Conservation (phyloP, 1,140 invertebrate genomes). For the Gyrodactylus bullatarudis region DNA sequence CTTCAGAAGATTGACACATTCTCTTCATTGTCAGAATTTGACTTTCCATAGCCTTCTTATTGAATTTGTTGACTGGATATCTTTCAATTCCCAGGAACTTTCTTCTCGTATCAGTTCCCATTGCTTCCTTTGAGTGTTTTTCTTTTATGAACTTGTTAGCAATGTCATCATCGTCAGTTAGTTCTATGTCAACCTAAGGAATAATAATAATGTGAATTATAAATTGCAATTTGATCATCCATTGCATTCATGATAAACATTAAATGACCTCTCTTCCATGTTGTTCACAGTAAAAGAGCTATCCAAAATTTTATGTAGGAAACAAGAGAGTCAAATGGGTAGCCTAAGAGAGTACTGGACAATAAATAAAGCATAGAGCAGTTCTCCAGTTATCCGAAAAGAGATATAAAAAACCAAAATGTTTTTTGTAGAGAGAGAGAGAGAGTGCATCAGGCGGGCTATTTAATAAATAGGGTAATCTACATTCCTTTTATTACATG, state of each 20-base stretch:
- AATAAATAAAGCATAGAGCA: too few relatives aligned
- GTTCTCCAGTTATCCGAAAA: too few relatives aligned
- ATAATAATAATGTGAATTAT: neutral
- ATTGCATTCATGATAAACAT: neutral
- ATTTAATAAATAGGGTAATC: too few relatives aligned
- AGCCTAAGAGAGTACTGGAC: neutral
- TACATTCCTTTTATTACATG: too few relatives aligned
- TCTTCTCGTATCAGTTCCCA: too few relatives aligned
- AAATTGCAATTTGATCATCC: neutral
- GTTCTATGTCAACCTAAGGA: neutral
- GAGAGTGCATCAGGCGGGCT: too few relatives aligned
- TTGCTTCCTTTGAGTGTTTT: too few relatives aligned
- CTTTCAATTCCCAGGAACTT: too few relatives aligned
- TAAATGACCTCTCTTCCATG: neutral
- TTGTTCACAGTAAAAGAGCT: too few relatives aligned
- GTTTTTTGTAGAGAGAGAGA: too few relatives aligned
- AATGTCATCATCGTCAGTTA: neutral
- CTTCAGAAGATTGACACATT: neutral
- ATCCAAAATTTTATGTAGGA: neutral
- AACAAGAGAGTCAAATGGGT: neutral
- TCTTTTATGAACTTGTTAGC: neutral
- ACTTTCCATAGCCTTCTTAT: neutral
- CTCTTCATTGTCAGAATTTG: neutral
- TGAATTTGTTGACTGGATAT: too few relatives aligned
- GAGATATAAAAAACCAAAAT: too few relatives aligned